Evolutionary conservation across 2,888 invertebrate genomes (phyloP), one percentile per base, ranked within the genome.

Genomic region (Scaptodrosophila latifasciaeformis): DNA sequence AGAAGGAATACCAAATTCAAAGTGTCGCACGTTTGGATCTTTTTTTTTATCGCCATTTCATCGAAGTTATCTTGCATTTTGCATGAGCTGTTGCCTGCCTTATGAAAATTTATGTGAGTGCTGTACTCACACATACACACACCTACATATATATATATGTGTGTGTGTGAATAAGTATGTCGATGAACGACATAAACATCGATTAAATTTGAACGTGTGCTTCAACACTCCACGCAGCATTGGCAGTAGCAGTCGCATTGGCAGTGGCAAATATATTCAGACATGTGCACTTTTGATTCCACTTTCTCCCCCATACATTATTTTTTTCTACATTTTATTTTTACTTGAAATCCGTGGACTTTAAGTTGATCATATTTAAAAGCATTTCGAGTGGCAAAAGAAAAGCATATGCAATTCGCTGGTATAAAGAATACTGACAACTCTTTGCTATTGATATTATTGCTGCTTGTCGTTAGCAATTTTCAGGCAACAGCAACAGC

Each of bases 1-100:
- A n/a, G n/a, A n/a, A n/a, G n/a, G n/a, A n/a, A n/a, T n/a, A n/a
- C n/a, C n/a, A n/a, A n/a, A n/a, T 24, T 24, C 24, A 24, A 24
- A 24, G n/a, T 24, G 24, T 7, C 24, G 13, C 34, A 24, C 46
- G 21, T 15, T 47, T 21, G 61, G 54, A 65, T 65, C 64, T 64
- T 54, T 56, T 67, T 80, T 74, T 74, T 79, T 74, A 74, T 79
- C 79, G 80, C 74, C 80, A 76, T 74, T 79, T 74, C 80, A 74
- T 79, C 79, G 67, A 67, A 76, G 77, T 67, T 71, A 65, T 76
- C 56, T 60, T 74, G 77, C 77, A 74, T 74, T 76, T 74, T 74
- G 74, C 77, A 74, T 74, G 74, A 74, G 74, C 72, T 76, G n/a
- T n/a, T n/a, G n/a, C n/a, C n/a, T n/a, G 79, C 72, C 80, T 67